Percentiles rank a stretch among this genome's conserved stretches.
phyloP scores from a whole-genome alignment of 2,797 vertebrate genomes.

The Synaphobranchus kaupii region DNA sequence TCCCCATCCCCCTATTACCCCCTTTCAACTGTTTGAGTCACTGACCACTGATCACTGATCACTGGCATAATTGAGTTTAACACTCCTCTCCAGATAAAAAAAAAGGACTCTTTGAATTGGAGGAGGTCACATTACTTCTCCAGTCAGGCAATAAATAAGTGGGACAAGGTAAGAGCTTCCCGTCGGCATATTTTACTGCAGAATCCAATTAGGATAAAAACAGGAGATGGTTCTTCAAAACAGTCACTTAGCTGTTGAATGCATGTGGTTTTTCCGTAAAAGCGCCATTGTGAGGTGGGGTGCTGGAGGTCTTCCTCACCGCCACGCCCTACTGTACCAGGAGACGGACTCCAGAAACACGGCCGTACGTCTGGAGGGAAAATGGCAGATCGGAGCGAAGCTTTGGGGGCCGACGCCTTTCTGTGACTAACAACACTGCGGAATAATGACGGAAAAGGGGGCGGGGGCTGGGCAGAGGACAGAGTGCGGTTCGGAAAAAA shows the following conservation, averaged over 20 bases:
- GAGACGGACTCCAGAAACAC: conserved; percentile 42
- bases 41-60: conserved; percentile 14
- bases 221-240: conserved; percentile 58
- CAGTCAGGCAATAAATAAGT: conserved; percentile 83
- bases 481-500: too few species aligned
- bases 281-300: conserved; percentile 48
- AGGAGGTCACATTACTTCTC: conserved; percentile 77
- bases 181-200: conserved; percentile 75
- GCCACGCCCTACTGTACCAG: conserved; percentile 33
- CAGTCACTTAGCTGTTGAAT: conserved; percentile 51
- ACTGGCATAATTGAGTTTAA: conserved; percentile 38
- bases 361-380: neutral
- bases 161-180: conserved; percentile 78
- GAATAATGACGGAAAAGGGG: too few species aligned
- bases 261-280: conserved; percentile 56
- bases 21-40: neutral
- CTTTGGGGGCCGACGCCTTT: conserved; percentile 14
- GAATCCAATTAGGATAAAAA: conserved; percentile 78
- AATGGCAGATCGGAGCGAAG: neutral
- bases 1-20: neutral
- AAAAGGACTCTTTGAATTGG: conserved; percentile 1
- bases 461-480: too few species aligned
- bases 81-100: conserved; percentile 12
- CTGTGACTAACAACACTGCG: conserved; percentile 9
- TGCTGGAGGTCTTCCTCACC: conserved; percentile 40